Evolutionary conservation across 2,113 vertebrate species (phyloP), one percentile per base, ranked within the genome.

Genomic region (Poicephalus gulielmi): DNA sequence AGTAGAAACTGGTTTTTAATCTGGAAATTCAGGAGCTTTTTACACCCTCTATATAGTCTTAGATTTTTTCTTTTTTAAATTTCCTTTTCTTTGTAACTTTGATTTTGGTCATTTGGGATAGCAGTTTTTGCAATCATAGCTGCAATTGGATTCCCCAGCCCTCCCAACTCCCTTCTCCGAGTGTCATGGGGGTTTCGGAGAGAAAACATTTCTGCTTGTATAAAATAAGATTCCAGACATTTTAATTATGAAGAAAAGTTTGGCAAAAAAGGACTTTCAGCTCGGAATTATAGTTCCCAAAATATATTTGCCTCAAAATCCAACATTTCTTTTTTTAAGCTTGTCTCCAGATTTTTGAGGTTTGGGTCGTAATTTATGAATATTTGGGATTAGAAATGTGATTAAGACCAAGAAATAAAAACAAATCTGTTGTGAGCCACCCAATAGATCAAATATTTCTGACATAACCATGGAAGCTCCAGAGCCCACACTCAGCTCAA

Each of bases 1-100:
- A 88, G 84, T 64, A 84, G 75, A 81, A 64, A 64, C 22, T 74
- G 50, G 17, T 4, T 95, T 95, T 86, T 90, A 94, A 88, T 66
- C 67, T 60, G 33, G 41, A 91, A 92, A 91, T 81, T 73, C 69
- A 94, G 83, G 22, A 82, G 25, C 63, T 91, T 95, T 91, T 89
- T 46, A 63, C 25, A 37, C 17, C 8, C 20, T 69, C 14, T 57
- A 8, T 33, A 17, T 57, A 80, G 17, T 77, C 18, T 78, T 75
- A 74, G 33, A 46, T 49, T 79, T 64, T 60, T 79, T 57, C 53
- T 33, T 43, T 37, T 76, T 87, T 22, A 44, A 22, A 70, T 76
- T 66, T 69, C 27, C 5, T 80, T 77, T 59, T 39, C 25, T 80
- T 71, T 80, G 6, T 81, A 83, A 86, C 63, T 83, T 77, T 55